Evolutionary conservation across 2,113 vertebrate species (phyloP).

Genomic region (Leucopsar rothschildi): DNA sequence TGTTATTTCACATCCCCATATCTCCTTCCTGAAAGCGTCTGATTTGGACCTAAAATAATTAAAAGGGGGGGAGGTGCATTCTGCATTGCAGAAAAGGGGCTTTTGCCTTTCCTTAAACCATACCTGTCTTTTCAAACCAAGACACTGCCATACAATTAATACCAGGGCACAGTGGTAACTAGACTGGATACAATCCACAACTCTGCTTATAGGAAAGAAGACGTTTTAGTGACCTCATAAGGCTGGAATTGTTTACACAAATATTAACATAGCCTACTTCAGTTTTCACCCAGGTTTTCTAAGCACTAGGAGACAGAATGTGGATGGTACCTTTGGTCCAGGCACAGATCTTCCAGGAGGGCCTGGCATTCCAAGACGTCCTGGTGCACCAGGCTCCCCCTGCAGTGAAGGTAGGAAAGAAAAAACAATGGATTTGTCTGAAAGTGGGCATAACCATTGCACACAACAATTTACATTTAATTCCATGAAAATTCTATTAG

Average conservation of each 20-base stretch:
- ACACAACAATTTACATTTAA: background rate
- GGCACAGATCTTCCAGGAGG: constrained; percentile 81
- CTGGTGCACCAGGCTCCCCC: constrained; percentile 85
- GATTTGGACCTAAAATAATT: too few relatives aligned
- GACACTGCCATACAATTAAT: background rate
- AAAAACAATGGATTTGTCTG: background rate
- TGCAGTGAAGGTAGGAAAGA: constrained; percentile 34
- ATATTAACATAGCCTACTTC: background rate
- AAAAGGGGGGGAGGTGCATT: too few relatives aligned
- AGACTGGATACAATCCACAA: background rate
- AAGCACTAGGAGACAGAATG: background rate
- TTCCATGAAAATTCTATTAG: background rate
- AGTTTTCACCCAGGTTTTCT: background rate
- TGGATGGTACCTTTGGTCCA: constrained; percentile 84
- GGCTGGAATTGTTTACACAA: background rate
- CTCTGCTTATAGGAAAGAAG: background rate
- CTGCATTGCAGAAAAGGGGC: too few relatives aligned
- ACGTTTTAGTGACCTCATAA: background rate
- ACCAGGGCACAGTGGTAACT: background rate
- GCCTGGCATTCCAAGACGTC: constrained; percentile 81
- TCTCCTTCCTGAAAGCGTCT: too few relatives aligned
- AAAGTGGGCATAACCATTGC: background rate
- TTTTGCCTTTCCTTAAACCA: too few relatives aligned
- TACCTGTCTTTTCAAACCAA: too few relatives aligned
- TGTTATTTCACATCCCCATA: too few relatives aligned